Evolutionary conservation across 2,888 invertebrate genomes (phyloP), one percentile per base, ranked within the genome.

Genomic region (Acholoe squamosa): DNA sequence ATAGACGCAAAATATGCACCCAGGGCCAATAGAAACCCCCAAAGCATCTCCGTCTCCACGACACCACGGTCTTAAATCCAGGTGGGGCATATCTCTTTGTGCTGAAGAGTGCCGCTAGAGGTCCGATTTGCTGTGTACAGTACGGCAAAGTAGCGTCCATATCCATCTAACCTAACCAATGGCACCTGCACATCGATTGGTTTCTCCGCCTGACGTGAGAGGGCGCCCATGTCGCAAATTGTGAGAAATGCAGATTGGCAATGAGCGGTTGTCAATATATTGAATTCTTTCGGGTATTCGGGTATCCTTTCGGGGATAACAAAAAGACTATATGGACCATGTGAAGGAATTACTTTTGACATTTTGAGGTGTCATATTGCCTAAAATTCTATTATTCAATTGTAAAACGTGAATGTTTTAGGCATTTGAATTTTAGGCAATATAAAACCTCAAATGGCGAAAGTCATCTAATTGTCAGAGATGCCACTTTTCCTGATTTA

Each of bases 111-210:
- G 61, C 61, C 61, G 5, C 22, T 61, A 43, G 43, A 43, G 43
- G 43, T 3, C 10, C 43, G 43, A 43, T 43, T 10, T 43, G 5
- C 22, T 61, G 61, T 61, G 61, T 61, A n/a, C n/a, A n/a, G n/a
- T n/a, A n/a, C n/a, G n/a, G n/a, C n/a, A n/a, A 61, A 61, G 61
- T n/a, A 61, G 61, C 19, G 61, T 61, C 61, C 22, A 61, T 61
- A 0, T 14, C 61, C 61, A 61, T 61, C 61, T 61, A 3, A 7
- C 19, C 61, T 14, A n/a, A n/a, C n/a, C n/a, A n/a, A n/a, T 19
- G 61, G 14, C 61, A 19, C 61, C n/a, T n/a, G 61, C 3, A n/a
- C 61, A 61, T 61, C 61, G 61, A 61, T 61, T n/a, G 61, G 61
- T 61, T 61, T 61, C 61, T n/a, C 61, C 43, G 43, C 43, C n/a